Conservation (phyloP, 1,140 invertebrate genomes). For the Dendroctonus valens region DNA sequence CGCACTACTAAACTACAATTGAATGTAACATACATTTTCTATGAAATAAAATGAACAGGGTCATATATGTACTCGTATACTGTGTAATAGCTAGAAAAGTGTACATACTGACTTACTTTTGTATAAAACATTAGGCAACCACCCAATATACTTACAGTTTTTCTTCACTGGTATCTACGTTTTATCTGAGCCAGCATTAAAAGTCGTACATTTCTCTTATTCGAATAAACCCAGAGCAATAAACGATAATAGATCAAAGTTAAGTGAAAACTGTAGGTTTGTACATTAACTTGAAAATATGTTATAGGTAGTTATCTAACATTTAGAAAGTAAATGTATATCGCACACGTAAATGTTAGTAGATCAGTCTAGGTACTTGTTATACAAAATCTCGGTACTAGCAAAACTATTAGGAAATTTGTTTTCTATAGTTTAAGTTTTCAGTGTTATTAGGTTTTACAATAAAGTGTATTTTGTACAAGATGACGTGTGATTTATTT, state of each 20-base stretch:
- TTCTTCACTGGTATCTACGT: too few species aligned
- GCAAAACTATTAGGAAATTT: slow-evolving; percentile 25
- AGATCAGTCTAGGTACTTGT: slow-evolving; percentile 30
- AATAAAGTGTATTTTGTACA: slow-evolving; percentile 21
- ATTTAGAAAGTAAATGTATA: slow-evolving; percentile 23
- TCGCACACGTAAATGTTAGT: slow-evolving; percentile 31
- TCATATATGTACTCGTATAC: slow-evolving; percentile 2
- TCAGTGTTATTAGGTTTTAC: slow-evolving; percentile 26
- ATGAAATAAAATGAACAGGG: slow-evolving; percentile 1
- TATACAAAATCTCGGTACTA: slow-evolving; percentile 33
- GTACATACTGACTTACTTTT: too few species aligned
- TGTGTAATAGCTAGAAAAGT: background rate
- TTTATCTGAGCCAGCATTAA: too few species aligned
- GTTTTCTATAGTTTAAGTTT: slow-evolving; percentile 7
- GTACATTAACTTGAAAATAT: too few species aligned
- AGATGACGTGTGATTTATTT: background rate
- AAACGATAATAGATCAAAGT: too few species aligned
- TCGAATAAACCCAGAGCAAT: too few species aligned
- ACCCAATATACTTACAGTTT: too few species aligned
- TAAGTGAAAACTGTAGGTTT: too few species aligned
- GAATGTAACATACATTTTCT: background rate
- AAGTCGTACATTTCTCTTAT: too few species aligned
- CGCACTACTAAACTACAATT: too few species aligned
- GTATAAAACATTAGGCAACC: too few species aligned
- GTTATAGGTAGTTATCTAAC: slow-evolving; percentile 19